phyloP scores from a whole-genome alignment of 2,113 vertebrate species.

The Petromus typicus region DNA sequence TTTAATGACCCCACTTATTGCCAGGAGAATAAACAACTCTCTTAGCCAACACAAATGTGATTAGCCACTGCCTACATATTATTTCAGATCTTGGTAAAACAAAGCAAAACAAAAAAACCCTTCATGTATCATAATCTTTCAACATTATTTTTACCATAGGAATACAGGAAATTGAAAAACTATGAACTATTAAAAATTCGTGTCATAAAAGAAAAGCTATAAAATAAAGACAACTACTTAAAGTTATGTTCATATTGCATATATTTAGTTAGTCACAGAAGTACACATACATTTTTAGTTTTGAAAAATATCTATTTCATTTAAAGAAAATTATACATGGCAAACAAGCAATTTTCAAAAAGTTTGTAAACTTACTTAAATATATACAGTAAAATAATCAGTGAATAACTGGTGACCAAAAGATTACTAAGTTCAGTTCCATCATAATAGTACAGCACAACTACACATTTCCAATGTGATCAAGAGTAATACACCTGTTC shows the following conservation, averaged over 20 bases:
- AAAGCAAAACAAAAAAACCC: neutral
- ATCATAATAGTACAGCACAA: neutral
- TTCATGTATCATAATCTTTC: neutral
- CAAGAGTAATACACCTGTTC: neutral
- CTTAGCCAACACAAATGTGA: neutral
- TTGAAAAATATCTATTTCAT: neutral
- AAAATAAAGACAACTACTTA: neutral
- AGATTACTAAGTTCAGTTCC: neutral
- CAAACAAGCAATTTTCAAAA: neutral
- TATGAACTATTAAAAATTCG: neutral
- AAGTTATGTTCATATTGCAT: neutral
- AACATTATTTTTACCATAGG: neutral
- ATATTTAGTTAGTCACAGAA: neutral
- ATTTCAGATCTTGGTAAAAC: neutral
- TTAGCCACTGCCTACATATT: neutral
- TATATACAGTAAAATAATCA: neutral
- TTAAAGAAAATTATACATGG: neutral
- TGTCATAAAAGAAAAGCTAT: neutral
- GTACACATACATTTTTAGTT: neutral
- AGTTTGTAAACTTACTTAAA: neutral
- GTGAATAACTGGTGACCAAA: neutral
- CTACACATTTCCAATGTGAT: neutral
- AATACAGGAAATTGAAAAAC: neutral
- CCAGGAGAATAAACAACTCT: conserved; percentile 17
- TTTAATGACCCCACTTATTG: neutral